Conservation (phyloP, 2,797 vertebrate species). For the Emys orbicularis region DNA sequence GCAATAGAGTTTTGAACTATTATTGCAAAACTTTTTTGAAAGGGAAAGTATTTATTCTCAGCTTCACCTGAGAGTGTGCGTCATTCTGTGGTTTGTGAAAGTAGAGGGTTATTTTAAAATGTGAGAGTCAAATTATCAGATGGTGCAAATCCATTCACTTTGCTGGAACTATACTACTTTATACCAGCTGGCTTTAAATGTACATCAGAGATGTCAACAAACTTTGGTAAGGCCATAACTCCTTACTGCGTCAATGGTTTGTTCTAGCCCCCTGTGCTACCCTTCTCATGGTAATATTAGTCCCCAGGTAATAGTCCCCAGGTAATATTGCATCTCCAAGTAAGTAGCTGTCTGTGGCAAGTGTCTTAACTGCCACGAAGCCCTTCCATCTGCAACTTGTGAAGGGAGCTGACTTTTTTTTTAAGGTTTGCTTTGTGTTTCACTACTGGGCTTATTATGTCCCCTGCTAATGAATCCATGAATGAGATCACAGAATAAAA, state of each 20-base stretch:
- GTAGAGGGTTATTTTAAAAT: neutral
- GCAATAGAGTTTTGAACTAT: neutral
- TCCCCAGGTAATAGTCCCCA: neutral
- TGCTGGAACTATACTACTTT: neutral
- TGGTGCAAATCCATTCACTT: neutral
- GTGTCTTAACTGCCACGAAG: neutral
- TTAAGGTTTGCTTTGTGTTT: neutral
- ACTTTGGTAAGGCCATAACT: neutral
- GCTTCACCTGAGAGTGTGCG: neutral
- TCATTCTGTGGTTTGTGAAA: neutral
- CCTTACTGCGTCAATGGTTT: neutral
- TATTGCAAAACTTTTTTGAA: neutral
- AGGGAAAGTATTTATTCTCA: neutral
- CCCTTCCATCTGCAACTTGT: neutral
- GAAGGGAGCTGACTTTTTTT: neutral
- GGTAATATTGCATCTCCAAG: neutral
- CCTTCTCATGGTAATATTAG: neutral
- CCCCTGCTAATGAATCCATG: neutral
- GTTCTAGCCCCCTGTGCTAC: neutral
- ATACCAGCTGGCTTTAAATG: neutral
- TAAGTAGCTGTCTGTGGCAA: constrained; percentile 9
- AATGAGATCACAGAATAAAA: neutral
- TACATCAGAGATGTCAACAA: neutral
- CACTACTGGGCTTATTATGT: neutral
- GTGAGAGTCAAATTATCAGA: neutral